Evolutionary conservation across 2,888 invertebrate species (phyloP).

Genomic region (Metopia argyrocephala): DNA sequence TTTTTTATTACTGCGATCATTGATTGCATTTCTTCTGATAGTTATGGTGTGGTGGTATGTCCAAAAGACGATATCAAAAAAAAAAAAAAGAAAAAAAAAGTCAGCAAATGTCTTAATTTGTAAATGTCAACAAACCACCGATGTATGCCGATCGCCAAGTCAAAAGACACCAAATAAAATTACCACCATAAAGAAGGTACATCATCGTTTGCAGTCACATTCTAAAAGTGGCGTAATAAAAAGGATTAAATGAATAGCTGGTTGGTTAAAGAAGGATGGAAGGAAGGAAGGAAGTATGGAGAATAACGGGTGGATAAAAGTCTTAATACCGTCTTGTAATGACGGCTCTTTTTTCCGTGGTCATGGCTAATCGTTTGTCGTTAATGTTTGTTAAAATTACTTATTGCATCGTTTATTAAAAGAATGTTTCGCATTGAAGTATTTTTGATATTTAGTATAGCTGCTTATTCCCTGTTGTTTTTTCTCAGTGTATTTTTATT

Average conservation of each 20-base stretch:
- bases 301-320: neutral
- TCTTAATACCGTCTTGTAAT: constrained; percentile 16
- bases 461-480: no score
- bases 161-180: neutral
- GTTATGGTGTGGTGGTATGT: constrained; percentile 33
- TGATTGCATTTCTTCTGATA: neutral
- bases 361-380: neutral
- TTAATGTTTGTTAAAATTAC: neutral
- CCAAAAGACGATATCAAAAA: constrained; percentile 39
- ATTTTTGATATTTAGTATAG: neutral
- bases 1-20: neutral
- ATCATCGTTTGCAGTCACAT: neutral
- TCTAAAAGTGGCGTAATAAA: constrained; percentile 3
- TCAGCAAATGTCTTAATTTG: constrained; percentile 65
- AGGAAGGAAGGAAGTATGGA: constrained; percentile 4
- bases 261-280: neutral
- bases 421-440: neutral
- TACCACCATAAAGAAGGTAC: constrained; percentile 1
- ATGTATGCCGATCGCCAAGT: constrained; percentile 42
- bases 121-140: constrained; percentile 53
- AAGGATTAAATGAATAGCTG: constrained; percentile 22
- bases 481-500: no score
- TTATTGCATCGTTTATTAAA: neutral
- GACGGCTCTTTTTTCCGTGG: constrained; percentile 20
- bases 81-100: no score